A percentile compares a stretch with the other conserved stretches of the same genome.
Evolutionary conservation across 2,797 vertebrate genomes (phyloP).

Genomic region (Meda fulgida): DNA sequence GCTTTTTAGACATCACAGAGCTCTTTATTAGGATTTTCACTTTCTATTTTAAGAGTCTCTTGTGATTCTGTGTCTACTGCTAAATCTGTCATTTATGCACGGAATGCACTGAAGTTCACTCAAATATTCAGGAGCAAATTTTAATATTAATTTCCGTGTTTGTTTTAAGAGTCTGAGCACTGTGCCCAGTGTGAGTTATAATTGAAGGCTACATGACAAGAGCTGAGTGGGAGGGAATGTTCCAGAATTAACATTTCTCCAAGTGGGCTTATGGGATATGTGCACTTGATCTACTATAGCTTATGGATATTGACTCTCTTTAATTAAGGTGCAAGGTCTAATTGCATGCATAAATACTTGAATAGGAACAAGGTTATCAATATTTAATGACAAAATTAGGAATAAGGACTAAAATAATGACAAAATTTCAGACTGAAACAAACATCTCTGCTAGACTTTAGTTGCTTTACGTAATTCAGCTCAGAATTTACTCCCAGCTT

Average conservation of each 20-base stretch:
- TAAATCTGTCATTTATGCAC: slow-evolving; percentile 25
- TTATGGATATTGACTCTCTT: neutral
- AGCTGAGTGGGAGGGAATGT: neutral
- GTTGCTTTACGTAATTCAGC: neutral
- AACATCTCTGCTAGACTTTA: neutral
- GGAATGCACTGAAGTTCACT: slow-evolving; percentile 22
- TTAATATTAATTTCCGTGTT: slow-evolving; percentile 45
- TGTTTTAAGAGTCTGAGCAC: slow-evolving; percentile 35
- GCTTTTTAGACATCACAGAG: neutral
- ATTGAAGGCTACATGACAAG: slow-evolving; percentile 7
- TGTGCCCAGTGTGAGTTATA: neutral
- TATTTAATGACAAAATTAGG: neutral
- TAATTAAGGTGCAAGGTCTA: neutral
- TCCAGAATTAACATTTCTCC: neutral
- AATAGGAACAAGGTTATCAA: neutral
- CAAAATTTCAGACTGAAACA: neutral
- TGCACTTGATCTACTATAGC: slow-evolving; percentile 2
- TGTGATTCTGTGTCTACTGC: neutral
- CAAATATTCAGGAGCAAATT: slow-evolving; percentile 42
- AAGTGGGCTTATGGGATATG: neutral
- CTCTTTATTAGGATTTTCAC: neutral
- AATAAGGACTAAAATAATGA: neutral
- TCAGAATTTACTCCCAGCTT: neutral
- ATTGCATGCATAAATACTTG: neutral
- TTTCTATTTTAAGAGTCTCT: neutral